Percentiles rank a stretch among this genome's conserved stretches.
Evolutionary conservation across 1,140 invertebrate species (phyloP).

Genomic region (Orchesella cincta): DNA sequence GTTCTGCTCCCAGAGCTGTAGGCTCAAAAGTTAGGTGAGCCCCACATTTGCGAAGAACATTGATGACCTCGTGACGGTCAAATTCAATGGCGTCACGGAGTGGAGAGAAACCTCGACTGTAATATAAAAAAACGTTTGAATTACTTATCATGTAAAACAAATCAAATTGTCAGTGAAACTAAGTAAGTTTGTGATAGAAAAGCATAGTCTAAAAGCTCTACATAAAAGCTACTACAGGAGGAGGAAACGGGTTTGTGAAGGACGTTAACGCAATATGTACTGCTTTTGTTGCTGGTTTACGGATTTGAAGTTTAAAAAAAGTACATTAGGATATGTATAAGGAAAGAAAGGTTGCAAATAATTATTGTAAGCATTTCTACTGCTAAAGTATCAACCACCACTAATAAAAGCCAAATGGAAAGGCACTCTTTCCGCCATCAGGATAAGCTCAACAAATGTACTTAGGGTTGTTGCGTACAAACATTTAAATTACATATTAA

Average conservation of each 20-base stretch:
- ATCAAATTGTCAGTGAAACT: slow-evolving; percentile 51
- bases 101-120: slow-evolving; percentile 63
- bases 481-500: not conserved
- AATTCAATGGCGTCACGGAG: slow-evolving; percentile 66
- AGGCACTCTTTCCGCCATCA: too few relatives aligned
- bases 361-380: too few relatives aligned
- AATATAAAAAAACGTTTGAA: slow-evolving; percentile 34
- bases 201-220: too few relatives aligned
- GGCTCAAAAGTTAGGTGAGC: slow-evolving; percentile 62
- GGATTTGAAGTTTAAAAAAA: not conserved
- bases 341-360: too few relatives aligned
- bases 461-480: too few relatives aligned
- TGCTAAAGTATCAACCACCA: too few relatives aligned
- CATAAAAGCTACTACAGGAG: not conserved
- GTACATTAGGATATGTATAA: not conserved
- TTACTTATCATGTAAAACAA: not conserved
- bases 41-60: slow-evolving; percentile 65
- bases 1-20: slow-evolving; percentile 62
- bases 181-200: too few relatives aligned
- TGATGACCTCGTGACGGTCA: slow-evolving; percentile 66
- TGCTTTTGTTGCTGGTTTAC: not conserved
- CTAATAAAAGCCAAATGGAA: too few relatives aligned
- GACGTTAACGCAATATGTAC: not conserved
- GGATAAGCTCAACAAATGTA: too few relatives aligned
- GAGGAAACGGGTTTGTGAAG: not conserved